Percentiles rank a stretch among this genome's conserved stretches.
Evolutionary conservation across 2,797 vertebrate genomes (phyloP).

Genomic region (Glyptemys insculpta): DNA sequence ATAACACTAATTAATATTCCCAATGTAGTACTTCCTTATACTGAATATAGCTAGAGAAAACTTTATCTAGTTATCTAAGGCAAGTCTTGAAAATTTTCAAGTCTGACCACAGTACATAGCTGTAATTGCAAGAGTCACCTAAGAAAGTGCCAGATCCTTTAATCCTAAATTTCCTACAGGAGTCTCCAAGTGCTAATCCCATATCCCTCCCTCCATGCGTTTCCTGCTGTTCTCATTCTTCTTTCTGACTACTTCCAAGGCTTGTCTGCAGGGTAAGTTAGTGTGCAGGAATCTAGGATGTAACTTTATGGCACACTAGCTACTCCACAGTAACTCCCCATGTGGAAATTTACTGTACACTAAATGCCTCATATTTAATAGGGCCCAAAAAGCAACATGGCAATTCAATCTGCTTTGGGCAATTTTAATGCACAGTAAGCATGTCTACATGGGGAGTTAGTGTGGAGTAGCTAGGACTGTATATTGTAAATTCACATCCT

Average conservation of each 20-base stretch:
- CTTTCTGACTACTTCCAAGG: not conserved
- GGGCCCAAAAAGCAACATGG: not conserved
- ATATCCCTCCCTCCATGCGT: not conserved
- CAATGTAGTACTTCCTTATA: not conserved
- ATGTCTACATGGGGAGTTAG: not conserved
- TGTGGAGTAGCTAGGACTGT: not conserved
- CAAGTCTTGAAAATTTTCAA: not conserved
- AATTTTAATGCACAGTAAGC: not conserved
- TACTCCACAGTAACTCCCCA: not conserved
- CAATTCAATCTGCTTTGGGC: not conserved
- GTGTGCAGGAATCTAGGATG: not conserved
- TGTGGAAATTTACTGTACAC: not conserved
- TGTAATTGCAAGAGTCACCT: not conserved
- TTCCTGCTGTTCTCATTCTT: not conserved
- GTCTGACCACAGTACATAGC: not conserved
- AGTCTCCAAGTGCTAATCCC: not conserved
- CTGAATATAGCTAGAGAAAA: not conserved
- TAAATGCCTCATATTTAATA: not conserved
- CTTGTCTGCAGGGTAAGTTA: not conserved
- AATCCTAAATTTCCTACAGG: not conserved
- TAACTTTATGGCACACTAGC: not conserved
- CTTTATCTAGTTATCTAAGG: not conserved
- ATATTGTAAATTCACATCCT: not conserved
- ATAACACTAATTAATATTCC: not conserved
- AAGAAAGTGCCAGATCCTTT: not conserved